Evolutionary conservation across 2,888 invertebrate genomes (phyloP), one percentile per base, ranked within the genome.

Genomic region (Pammene aurita): DNA sequence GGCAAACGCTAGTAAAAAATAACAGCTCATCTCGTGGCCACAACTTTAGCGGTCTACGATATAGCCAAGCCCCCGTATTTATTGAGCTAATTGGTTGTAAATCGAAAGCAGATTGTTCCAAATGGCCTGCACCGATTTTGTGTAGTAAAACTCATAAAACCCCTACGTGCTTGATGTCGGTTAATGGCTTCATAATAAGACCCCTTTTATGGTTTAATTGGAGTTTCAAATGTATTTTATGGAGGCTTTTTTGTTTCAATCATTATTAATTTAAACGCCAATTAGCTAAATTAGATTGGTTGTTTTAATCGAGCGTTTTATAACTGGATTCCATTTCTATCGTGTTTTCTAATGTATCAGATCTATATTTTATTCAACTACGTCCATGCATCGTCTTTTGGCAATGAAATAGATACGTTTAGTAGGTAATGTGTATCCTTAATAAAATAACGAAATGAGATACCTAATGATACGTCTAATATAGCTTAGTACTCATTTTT

Each of bases 101-200:
- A 91, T 89, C 81, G 84, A 78, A 83, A 76, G 81, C 76, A 80
- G 86, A 89, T 89, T 89, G 88, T 88, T 88, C 76, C 80, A 86
- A 89, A 89, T 85, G 86, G 85, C 84, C 85, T 84, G 81, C 85
- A 83, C 85, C 87, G 85, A 91, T 92, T 91, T 90, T 84, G 83
- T 88, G 87, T 88, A 89, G 89, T 90, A 86, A 89, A 91, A 85
- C 88, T 88, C 88, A 90, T 91, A 92, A 92, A 92, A 90, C 90
- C 85, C 90, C 89, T 84, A 84, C 80, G 83, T 82, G 87, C 86
- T 80, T 80, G 79, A 78, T 84, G 87, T 86, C 84, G 79, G 86
- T 85, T 91, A 91, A 91, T 90, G 83, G 84, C 81, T 84, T 83
- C 85, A 85, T 86, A 89, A 90, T 90, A 90, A 90, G 86, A 74